phyloP scores from a whole-genome alignment of 2,888 invertebrate genomes.

The Drosophila borborema region DNA sequence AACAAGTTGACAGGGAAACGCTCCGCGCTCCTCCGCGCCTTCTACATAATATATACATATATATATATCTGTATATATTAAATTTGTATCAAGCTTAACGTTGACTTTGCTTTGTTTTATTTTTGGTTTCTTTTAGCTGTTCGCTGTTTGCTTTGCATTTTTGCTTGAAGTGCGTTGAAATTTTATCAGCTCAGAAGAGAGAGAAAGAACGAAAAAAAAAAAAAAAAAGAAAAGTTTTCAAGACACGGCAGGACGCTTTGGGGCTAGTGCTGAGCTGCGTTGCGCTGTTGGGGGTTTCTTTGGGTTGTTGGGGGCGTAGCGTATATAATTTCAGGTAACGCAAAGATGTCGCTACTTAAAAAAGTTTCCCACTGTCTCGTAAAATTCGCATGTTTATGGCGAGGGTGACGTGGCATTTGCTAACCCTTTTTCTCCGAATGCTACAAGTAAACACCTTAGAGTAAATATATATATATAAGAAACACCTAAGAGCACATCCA shows the following conservation, averaged over 20 bases:
- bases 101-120: slow-evolving; percentile 54
- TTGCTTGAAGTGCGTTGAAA: slow-evolving; percentile 44
- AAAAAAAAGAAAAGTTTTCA: slow-evolving; percentile 17
- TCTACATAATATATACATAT: slow-evolving; percentile 5
- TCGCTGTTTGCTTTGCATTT: slow-evolving; percentile 42
- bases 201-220: background rate
- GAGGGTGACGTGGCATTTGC: slow-evolving; percentile 8
- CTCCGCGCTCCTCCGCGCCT: slow-evolving; percentile 34
- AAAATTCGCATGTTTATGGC: slow-evolving; percentile 69
- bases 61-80: slow-evolving; percentile 51
- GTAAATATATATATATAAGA: slow-evolving; percentile 2
- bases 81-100: slow-evolving; percentile 70
- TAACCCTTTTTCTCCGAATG: slow-evolving; percentile 50
- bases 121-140: slow-evolving; percentile 32
- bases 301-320: slow-evolving; percentile 7
- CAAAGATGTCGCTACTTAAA: slow-evolving; percentile 67
- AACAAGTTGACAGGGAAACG: slow-evolving; percentile 39
- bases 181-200: slow-evolving; percentile 43
- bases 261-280: background rate
- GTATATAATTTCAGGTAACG: slow-evolving; percentile 65
- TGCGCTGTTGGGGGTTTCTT: background rate
- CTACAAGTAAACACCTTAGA: slow-evolving; percentile 7
- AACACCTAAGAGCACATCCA: background rate
- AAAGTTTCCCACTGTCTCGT: slow-evolving; percentile 67
- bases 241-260: slow-evolving; percentile 5